These are phyloP conservation scores for Brachyptera risi DNA, from an alignment of 2,888 invertebrate genomes.

Conservation along the genomic window DNA sequence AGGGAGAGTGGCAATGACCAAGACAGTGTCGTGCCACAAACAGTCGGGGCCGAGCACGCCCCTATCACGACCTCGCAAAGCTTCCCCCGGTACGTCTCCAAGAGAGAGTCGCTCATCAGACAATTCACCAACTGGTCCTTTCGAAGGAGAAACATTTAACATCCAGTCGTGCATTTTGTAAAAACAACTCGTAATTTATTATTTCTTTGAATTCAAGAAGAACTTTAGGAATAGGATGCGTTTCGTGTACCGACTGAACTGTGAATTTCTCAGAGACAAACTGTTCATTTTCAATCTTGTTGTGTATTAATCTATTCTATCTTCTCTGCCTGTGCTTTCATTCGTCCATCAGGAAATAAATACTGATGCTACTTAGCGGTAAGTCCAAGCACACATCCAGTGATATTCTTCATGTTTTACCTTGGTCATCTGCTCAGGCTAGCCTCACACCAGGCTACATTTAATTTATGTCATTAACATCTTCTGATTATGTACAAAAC, in stretches of 20 bases:
- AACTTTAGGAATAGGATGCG: background rate
- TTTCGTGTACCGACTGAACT: background rate
- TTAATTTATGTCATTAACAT: no score
- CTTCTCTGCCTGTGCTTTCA: constrained; percentile 27
- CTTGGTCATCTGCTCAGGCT: no score
- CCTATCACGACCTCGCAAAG: constrained; percentile 26
- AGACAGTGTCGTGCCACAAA: constrained; percentile 17
- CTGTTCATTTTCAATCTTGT: no score
- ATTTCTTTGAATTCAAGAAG: background rate
- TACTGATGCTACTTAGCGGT: background rate
- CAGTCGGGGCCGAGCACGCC: constrained; percentile 22
- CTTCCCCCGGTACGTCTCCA: constrained; percentile 30
- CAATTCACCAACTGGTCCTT: constrained; percentile 33
- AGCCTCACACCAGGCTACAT: no score
- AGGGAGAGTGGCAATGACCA: constrained; percentile 31
- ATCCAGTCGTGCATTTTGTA: background rate
- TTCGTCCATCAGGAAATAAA: constrained; percentile 29
- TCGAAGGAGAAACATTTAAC: constrained; percentile 31
- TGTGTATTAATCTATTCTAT: constrained; percentile 3
- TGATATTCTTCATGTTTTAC: no score
- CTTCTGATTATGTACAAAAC: no score
- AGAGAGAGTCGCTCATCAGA: constrained; percentile 31
- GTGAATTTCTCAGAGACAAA: no score
- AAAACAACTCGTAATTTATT: background rate
- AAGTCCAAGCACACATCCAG: no score